Evolutionary conservation across 1,140 invertebrate species (phyloP).

Genomic region (Tetramorium parvispinum): DNA sequence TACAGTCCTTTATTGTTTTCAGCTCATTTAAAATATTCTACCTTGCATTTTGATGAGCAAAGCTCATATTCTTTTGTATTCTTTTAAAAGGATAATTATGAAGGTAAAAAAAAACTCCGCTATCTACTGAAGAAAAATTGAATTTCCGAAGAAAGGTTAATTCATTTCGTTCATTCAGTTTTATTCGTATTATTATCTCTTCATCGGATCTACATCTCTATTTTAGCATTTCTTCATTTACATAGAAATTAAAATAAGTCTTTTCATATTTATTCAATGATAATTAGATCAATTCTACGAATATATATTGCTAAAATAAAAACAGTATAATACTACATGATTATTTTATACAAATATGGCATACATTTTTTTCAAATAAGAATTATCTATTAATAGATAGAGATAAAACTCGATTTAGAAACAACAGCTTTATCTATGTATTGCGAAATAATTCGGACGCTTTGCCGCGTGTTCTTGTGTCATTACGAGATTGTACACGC

Average conservation of each 20-base stretch:
- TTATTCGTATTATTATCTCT: neutral
- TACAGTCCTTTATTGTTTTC: conserved; percentile 10
- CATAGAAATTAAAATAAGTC: conserved; percentile 3
- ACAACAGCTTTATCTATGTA: conserved; percentile 49
- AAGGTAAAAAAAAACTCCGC: neutral
- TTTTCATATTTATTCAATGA: neutral
- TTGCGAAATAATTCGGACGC: conserved; percentile 67
- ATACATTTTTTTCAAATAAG: neutral
- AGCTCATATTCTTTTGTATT: conserved; percentile 34
- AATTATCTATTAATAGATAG: neutral
- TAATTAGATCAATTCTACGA: conserved; percentile 1
- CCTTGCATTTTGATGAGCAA: conserved; percentile 15
- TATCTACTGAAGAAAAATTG: conserved; percentile 18
- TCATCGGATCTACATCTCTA: neutral
- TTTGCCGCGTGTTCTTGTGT: conserved; percentile 28
- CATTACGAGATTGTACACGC: conserved; percentile 63
- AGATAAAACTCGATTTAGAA: conserved; percentile 64
- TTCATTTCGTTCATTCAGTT: neutral
- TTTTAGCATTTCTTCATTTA: conserved; percentile 18
- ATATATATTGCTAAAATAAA: neutral
- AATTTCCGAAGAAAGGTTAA: conserved; percentile 14
- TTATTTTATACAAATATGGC: neutral
- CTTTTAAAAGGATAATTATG: conserved; percentile 46
- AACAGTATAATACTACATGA: neutral
- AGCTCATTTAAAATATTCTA: conserved; percentile 26